Conservation (phyloP, 2,797 vertebrate genomes). For the Gephyroberyx darwinii region DNA sequence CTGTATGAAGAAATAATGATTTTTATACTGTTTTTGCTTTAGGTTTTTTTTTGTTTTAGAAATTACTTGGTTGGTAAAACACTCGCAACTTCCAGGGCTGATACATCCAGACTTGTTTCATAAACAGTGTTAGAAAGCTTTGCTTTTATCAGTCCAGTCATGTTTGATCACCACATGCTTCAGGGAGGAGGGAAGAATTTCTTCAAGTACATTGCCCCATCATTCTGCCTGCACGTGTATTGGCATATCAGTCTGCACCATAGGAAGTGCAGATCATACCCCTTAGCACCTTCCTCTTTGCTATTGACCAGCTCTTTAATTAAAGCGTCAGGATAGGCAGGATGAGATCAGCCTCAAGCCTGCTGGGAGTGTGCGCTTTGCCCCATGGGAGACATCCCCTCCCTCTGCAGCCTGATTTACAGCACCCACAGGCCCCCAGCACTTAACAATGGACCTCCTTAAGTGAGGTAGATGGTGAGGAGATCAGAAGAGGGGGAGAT, state of each 20-base stretch:
- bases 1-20: neutral
- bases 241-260: conserved; percentile 43
- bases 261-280: conserved; percentile 59
- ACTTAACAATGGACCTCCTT: conserved; percentile 84
- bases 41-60: neutral
- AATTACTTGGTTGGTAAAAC: conserved; percentile 19
- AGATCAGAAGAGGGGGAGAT: conserved; percentile 73
- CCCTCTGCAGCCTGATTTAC: conserved; percentile 83
- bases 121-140: neutral
- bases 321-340: conserved; percentile 75
- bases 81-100: neutral
- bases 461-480: conserved; percentile 79
- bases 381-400: conserved; percentile 79
- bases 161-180: conserved; percentile 18
- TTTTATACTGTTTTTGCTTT: neutral
- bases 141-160: neutral
- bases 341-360: conserved; percentile 80
- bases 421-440: conserved; percentile 79
- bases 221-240: conserved; percentile 46
- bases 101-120: neutral
- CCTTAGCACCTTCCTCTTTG: conserved; percentile 70
- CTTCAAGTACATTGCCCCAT: conserved; percentile 28
- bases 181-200: conserved; percentile 33
- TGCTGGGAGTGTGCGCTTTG: conserved; percentile 74
- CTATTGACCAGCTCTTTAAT: conserved; percentile 80